Base-by-base conservation (phyloP, 2,888 invertebrate species). In the Stenotaenia linearis region DNA sequence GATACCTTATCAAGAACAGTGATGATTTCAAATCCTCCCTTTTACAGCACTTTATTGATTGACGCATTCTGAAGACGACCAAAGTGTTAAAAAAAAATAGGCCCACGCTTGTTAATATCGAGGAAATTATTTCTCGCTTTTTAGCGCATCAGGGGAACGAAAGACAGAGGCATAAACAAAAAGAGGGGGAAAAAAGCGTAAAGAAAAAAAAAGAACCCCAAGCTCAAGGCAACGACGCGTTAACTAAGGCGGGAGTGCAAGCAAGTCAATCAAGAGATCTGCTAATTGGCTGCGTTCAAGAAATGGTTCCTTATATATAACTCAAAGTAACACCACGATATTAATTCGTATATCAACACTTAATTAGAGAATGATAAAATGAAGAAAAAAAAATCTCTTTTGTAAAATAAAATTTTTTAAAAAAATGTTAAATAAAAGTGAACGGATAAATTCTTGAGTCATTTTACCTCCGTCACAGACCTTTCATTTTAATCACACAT, bases 121-220 rank as follows among this genome's bases (percentile, higher is more conserved):
- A 50, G 28, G 56, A 78, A 78, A 78, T 78, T 78, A 78, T 78
- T 78, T 78, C 50, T 78, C 78, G 15, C 75, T 74, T 32, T 74
- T 74, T 74, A 74, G 75, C 75, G 75, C 75, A 32, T 32, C 30
- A 32, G 18, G 32, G 75, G 28, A 32, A 32, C 75, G 28, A 15
- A 10, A 74, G 32, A 32, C 32, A 32, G 30, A 28, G 18, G 75
- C 75, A 74, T 32, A 74, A 32, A 74, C 30, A 74, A 74, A 74
- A 74, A 25, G 18, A 74, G 32, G 10, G 7, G 23, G 25, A 28
- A 32, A 32, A 74, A 28, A 74, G 23, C 23, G 23, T 15, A 23
- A 18, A 69, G 21, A 18, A 18, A 28, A 69, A 69, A 28, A 69
- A 69, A 74, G 18, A 1, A 18, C n/a, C 50, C 50, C 50, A 50